Base-by-base conservation (phyloP, 2,888 invertebrate genomes). In the Pterobdella sp. region DNA sequence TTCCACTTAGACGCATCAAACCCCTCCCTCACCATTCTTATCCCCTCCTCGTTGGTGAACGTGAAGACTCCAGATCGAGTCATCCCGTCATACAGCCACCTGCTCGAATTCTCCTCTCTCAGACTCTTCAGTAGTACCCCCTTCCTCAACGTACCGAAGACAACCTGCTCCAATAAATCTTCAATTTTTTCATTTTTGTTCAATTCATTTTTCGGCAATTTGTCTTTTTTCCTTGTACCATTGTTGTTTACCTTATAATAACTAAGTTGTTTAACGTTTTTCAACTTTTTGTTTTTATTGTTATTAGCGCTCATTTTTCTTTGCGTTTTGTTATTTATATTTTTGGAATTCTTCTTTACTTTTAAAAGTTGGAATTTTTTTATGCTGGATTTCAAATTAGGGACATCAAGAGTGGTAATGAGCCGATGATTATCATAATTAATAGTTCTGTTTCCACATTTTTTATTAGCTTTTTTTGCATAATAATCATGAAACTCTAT, bases 11-110 rank as follows among this genome's bases (percentile, higher is more conserved):
- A 2, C 26, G 26, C 36, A 10, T 37, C 35, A 36, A 29, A 36
- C 7, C 72, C 73, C 63, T 36, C 42, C 26, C 75, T 69, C 10
- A 69, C 76, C 52, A 71, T 49, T 32, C 72, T 42, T 18, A 77
- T 75, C 29, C 77, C 77, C 42, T 77, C 75, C 68, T 77, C 76
- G 72, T 77, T 77, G 1, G 76, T 75, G 34, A 60, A 32, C 4
- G 76, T 77, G 32, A 77, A 76, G 3, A 70, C 67, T n/a, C 73
- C 64, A 36, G 65, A 71, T 3, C 63, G 56, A 14, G 66, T 73
- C 69, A 77, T 75, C n/a, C 60, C 63, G 31, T 69, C 63, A 74
- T 75, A 77, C 63, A 77, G 36, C 22, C 36, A 63, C 35, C 67
- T 52, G 49, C 73, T 73, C 14, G 73, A 37, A 2, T 74, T 72